Percentiles rank a stretch among this genome's conserved stretches.
phyloP scores from a whole-genome alignment of 92 coral and sea anemone genomes.

The Paragorgia papillata region DNA sequence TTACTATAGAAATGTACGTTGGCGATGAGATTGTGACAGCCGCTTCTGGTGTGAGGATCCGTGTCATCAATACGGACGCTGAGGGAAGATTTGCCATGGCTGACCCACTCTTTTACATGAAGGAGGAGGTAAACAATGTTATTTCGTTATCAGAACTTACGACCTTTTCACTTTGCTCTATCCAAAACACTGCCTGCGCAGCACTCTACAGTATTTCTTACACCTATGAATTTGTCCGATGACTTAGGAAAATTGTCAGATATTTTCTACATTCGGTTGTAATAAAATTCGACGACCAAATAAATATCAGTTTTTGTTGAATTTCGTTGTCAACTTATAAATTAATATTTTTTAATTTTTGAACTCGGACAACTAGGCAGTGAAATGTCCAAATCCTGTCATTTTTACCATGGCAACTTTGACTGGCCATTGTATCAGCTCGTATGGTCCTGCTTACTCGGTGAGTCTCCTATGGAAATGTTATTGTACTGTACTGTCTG shows the following conservation, averaged over 20 bases:
- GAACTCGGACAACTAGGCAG: slow-evolving; percentile 59
- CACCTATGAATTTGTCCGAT: no score
- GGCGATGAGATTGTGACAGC: slow-evolving; percentile 94
- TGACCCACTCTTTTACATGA: slow-evolving; percentile 79
- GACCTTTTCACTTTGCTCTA: no score
- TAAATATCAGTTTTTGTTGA: no score
- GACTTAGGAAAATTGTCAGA: no score
- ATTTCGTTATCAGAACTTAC: no score
- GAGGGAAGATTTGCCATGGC: slow-evolving; percentile 98
- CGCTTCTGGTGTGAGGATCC: slow-evolving; percentile 87
- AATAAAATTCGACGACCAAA: no score
- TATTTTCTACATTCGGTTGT: no score
- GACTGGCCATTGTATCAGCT: slow-evolving; percentile 86
- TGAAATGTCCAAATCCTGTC: slow-evolving; percentile 67
- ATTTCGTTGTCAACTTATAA: no score
- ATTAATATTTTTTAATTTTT: neutral
- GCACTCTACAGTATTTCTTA: no score
- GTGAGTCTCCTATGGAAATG: no score
- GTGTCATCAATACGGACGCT: slow-evolving; percentile 97
- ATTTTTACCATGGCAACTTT: slow-evolving; percentile 90
- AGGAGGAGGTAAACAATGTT: slow-evolving; percentile 48
- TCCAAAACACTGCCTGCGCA: no score
- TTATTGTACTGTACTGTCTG: no score
- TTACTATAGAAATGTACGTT: slow-evolving; percentile 74
- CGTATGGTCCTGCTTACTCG: slow-evolving; percentile 76